Evolutionary conservation across 2,888 invertebrate species (phyloP), one percentile per base, ranked within the genome.

Genomic region (Oscheius sp.): DNA sequence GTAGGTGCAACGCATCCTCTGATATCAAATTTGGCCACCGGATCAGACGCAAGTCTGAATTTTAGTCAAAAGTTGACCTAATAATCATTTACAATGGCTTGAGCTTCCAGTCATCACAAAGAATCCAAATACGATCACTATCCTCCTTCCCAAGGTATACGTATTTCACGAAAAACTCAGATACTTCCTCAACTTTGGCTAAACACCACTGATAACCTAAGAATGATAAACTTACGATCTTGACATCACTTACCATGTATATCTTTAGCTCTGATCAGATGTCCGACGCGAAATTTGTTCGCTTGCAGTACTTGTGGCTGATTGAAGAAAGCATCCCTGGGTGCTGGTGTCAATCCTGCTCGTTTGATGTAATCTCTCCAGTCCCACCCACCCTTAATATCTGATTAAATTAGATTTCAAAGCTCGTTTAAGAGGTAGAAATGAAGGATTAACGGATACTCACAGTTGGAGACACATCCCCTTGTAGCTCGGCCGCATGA

Each of bases 221-320:
- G 47, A 47, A 65, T 37, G 21, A 21, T 21, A 42, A 42, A 42
- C 42, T 5, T 42, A 7, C 3, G 42, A 42, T 42, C 7, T 35
- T 47, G 13, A 33, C 21, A 29, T 10, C 33, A 2, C 7, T 10
- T 65, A 65, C 65, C 65, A 9, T 65, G 65, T 65, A 29, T 65
- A 13, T 65, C 65, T 29, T 21, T 10, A 29, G 65, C 48, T 10
- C 37, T 5, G 21, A 65, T 47, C 10, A 65, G 33, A 10, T 65
- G 65, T 2, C 50, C 50, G 4, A 33, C 65, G 7, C 33, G n/a
- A 47, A 65, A 65, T n/a, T n/a, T n/a, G 47, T 65, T 65, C 9
- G 3, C 21, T 1, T 47, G 65, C 9, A 35, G 13, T 7, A n/a
- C 11, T 37, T 21, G 29, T 2, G 65, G 47, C 50, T 65, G 65